Percentiles rank a stretch among this genome's conserved stretches.
Evolutionary conservation across 1,140 invertebrate genomes (phyloP).

Genomic region (Metaphire vulgaris): DNA sequence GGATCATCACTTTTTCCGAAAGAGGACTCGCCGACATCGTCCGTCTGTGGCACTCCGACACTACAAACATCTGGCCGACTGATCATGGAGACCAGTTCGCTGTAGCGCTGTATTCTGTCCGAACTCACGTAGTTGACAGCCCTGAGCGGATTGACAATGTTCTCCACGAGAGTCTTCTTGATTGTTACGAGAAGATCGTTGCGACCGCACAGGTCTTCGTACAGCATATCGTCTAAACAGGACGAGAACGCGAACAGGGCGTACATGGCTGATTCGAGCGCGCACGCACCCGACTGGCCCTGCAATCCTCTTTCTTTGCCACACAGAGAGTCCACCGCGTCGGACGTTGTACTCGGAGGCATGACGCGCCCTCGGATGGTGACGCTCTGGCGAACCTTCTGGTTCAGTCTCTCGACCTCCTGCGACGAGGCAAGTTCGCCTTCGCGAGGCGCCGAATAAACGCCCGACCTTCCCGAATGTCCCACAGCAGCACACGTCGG

Average conservation of each 20-base stretch:
- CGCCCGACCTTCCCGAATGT: not conserved
- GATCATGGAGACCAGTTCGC: not conserved
- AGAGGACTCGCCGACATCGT: too few relatives aligned
- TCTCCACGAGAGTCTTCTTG: not conserved
- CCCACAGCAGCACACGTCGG: not conserved
- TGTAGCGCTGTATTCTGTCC: not conserved
- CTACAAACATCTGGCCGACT: not conserved
- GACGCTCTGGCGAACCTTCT: not conserved
- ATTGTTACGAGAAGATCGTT: not conserved
- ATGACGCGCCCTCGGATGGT: not conserved
- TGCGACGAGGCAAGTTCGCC: not conserved
- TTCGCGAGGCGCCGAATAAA: not conserved
- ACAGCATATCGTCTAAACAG: not conserved
- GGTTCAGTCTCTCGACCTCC: not conserved
- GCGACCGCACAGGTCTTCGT: not conserved
- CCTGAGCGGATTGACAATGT: not conserved
- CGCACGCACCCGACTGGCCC: not conserved
- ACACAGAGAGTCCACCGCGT: not conserved
- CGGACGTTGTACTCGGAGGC: not conserved
- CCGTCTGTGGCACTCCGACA: not conserved
- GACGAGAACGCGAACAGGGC: not conserved
- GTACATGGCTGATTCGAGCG: not conserved
- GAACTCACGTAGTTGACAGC: not conserved
- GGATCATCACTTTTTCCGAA: not conserved
- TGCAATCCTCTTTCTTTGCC: not conserved